phyloP scores from a whole-genome alignment of 2,113 vertebrate species.

The Monarcha castaneiventris region DNA sequence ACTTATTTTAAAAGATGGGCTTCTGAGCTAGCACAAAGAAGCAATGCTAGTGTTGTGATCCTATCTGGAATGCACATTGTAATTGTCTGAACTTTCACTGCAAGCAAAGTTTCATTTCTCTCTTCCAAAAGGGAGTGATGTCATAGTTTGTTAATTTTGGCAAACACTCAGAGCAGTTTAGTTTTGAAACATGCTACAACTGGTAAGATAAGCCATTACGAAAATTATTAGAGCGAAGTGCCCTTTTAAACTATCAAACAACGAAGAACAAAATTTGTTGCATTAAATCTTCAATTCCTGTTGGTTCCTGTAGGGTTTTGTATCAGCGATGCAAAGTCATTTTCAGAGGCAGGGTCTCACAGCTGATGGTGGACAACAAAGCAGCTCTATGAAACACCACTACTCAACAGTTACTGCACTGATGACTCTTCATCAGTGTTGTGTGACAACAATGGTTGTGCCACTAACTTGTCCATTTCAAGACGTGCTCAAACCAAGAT shows the following conservation, averaged over 20 bases:
- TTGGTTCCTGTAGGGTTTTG: neutral
- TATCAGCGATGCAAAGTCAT: neutral
- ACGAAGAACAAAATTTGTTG: neutral
- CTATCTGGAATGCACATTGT: neutral
- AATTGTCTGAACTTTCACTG: neutral
- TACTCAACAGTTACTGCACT: neutral
- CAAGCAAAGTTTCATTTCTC: neutral
- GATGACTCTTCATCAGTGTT: neutral
- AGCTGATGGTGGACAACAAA: neutral
- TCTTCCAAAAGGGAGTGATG: neutral
- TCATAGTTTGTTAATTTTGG: constrained; percentile 8
- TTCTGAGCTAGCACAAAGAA: constrained; percentile 23
- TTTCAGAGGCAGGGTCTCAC: neutral
- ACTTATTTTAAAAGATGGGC: constrained; percentile 24
- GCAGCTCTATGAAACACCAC: neutral
- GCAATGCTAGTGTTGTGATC: neutral
- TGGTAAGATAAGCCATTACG: neutral
- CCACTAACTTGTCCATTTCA: neutral
- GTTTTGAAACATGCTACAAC: neutral
- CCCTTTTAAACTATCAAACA: constrained; percentile 26
- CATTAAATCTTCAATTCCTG: neutral
- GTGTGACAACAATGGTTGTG: neutral
- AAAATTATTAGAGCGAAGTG: constrained; percentile 28
- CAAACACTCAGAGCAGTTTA: neutral
- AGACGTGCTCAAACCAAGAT: neutral